These are phyloP conservation scores for Brachypteracias leptosomus DNA, from an alignment of 2,113 vertebrate genomes.

Conservation along the genomic window DNA sequence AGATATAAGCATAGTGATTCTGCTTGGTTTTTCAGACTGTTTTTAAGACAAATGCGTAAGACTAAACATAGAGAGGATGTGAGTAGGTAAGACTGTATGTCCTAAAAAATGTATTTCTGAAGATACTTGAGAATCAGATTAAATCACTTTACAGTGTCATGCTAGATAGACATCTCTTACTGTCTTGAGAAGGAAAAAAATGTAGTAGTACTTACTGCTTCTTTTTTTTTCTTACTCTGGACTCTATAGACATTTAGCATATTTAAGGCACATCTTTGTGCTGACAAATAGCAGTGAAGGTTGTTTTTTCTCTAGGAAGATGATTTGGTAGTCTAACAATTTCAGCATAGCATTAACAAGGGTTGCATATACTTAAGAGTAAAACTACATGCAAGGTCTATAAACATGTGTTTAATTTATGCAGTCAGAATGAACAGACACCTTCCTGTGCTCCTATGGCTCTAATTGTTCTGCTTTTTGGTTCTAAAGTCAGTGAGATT, in stretches of 20 bases:
- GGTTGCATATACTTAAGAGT: neutral
- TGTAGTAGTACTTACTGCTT: neutral
- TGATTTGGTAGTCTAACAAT: neutral
- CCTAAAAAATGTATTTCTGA: neutral
- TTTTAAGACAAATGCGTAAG: neutral
- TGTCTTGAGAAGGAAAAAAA: neutral
- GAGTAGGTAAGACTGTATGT: neutral
- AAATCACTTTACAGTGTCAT: neutral
- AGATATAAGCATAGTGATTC: neutral
- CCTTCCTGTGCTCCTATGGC: neutral
- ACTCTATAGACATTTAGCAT: neutral
- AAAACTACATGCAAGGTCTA: neutral
- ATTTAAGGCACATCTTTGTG: neutral
- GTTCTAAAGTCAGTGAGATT: neutral
- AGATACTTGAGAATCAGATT: neutral
- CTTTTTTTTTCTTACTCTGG: neutral
- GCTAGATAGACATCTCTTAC: neutral
- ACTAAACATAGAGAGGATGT: neutral
- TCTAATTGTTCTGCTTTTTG: neutral
- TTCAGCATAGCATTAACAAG: neutral
- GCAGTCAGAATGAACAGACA: neutral
- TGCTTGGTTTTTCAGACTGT: neutral
- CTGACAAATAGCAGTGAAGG: neutral
- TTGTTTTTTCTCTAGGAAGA: neutral
- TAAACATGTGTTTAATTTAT: rapidly evolving